phyloP scores from a whole-genome alignment of 2,888 invertebrate genomes.

The Drosophila flavopinicola region DNA sequence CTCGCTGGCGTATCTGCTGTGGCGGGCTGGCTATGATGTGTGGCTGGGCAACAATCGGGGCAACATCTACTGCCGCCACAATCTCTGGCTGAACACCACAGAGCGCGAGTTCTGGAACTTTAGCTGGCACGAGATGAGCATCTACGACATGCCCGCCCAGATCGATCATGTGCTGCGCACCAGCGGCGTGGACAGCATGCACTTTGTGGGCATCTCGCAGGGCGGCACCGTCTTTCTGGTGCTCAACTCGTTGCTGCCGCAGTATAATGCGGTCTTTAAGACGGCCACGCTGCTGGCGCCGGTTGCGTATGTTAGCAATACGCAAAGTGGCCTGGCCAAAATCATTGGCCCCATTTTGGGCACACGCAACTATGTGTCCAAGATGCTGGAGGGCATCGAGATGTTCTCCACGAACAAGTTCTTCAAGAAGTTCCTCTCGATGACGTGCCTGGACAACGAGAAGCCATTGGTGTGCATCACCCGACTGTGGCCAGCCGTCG shows the following conservation, averaged over 20 bases:
- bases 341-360: constrained; percentile 87
- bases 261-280: constrained; percentile 82
- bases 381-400: constrained; percentile 81
- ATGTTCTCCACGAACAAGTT: constrained; percentile 83
- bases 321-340: constrained; percentile 85
- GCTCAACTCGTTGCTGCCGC: constrained; percentile 81
- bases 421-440: constrained; percentile 81
- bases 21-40: constrained; percentile 82
- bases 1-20: constrained; percentile 82
- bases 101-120: constrained; percentile 84
- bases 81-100: constrained; percentile 81
- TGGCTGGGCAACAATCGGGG: constrained; percentile 83
- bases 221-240: constrained; percentile 83
- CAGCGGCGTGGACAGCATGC: constrained; percentile 77
- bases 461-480: constrained; percentile 80
- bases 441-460: constrained; percentile 81
- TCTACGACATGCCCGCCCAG: constrained; percentile 83
- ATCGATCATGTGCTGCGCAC: constrained; percentile 79
- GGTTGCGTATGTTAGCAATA: constrained; percentile 82
- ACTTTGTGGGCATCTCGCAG: constrained; percentile 83
- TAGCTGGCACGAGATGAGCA: constrained; percentile 83
- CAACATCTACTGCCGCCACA: constrained; percentile 81
- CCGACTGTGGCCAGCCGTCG: constrained; percentile 82
- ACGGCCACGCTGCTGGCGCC: constrained; percentile 82
- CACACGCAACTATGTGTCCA: constrained; percentile 82